phyloP scores from a whole-genome alignment of 2,797 vertebrate genomes.

The Eremophila alpestris region DNA sequence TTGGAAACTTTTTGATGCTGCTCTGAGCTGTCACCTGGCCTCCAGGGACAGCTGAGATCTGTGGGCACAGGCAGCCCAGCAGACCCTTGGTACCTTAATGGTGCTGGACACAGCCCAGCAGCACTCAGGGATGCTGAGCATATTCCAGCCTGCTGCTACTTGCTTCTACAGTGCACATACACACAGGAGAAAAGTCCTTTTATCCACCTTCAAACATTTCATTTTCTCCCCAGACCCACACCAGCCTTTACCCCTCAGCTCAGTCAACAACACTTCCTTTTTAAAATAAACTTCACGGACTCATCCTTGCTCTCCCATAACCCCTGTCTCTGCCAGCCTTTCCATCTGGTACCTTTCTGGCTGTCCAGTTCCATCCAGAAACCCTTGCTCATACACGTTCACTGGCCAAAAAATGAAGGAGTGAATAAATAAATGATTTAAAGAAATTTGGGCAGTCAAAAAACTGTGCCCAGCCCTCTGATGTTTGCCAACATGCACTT shows the following conservation, averaged over 20 bases:
- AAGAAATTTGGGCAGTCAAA: neutral
- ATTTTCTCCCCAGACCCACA: neutral
- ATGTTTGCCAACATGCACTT: neutral
- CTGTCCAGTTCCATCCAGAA: constrained; percentile 10
- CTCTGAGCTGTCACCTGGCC: neutral
- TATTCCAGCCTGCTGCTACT: neutral
- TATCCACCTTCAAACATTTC: neutral
- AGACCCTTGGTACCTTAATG: fast-evolving
- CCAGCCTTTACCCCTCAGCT: neutral
- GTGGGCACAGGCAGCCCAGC: neutral
- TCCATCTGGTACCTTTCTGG: constrained; percentile 26
- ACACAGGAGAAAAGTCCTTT: neutral
- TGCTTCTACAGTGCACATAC: neutral
- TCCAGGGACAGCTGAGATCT: neutral
- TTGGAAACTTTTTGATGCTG: neutral
- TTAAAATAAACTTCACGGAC: constrained; percentile 9
- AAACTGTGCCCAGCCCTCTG: neutral
- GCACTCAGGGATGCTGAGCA: neutral
- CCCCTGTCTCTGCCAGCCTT: neutral
- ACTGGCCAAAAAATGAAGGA: neutral
- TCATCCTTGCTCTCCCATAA: neutral
- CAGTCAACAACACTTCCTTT: neutral
- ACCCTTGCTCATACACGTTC: neutral
- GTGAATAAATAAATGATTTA: constrained; percentile 4
- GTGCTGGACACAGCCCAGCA: neutral